phyloP scores from a whole-genome alignment of 2,797 vertebrate species.

The Chiloscyllium punctatum region DNA sequence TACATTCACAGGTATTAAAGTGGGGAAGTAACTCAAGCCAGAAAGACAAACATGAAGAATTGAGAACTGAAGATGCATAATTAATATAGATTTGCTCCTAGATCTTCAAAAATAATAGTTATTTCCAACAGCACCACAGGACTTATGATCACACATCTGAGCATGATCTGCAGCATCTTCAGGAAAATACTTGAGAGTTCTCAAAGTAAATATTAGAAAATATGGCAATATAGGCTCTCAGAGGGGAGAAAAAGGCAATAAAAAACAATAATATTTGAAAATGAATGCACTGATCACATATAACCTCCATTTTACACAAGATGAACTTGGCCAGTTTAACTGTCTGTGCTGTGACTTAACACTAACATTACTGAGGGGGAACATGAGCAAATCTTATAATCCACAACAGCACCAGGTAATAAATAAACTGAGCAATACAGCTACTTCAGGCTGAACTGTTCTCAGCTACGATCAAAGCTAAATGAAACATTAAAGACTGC shows the following conservation, averaged over 20 bases:
- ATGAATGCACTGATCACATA: too few relatives aligned
- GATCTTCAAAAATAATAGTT: background rate
- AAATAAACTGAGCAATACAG: background rate
- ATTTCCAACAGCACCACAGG: background rate
- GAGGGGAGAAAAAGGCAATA: too few relatives aligned
- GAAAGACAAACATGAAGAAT: background rate
- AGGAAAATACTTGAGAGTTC: background rate
- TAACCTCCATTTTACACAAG: too few relatives aligned
- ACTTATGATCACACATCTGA: background rate
- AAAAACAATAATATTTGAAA: too few relatives aligned
- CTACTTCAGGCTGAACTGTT: background rate
- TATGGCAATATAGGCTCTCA: background rate
- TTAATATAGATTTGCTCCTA: background rate
- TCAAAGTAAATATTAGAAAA: background rate
- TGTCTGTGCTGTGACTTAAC: background rate
- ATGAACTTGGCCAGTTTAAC: too few relatives aligned
- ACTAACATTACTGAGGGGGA: background rate
- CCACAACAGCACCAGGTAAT: background rate
- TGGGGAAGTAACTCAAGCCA: background rate
- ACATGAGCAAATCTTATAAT: background rate
- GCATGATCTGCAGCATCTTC: background rate
- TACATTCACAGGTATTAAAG: background rate
- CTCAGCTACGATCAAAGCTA: background rate
- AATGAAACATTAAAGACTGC: background rate
- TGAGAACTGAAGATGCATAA: background rate